Percentiles rank a stretch among this genome's conserved stretches.
These are phyloP conservation scores for Acrocyrtus sp. DNA, from an alignment of 2,888 invertebrate genomes.

Conservation along the genomic window DNA sequence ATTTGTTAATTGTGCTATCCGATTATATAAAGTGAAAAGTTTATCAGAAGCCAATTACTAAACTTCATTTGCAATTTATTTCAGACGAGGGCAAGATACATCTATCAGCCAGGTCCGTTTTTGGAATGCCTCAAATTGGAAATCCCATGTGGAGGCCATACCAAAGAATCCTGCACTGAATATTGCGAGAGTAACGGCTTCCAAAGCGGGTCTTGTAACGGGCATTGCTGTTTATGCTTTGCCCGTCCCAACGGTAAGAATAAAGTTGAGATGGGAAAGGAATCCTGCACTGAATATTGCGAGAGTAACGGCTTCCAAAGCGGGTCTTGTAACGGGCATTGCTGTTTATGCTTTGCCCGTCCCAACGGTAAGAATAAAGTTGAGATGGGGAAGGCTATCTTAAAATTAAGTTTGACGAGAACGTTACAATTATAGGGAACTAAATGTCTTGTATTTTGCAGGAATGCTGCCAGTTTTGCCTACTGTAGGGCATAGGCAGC, in stretches of 20 bases:
- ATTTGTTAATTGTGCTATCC: not conserved
- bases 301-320: constrained; percentile 23
- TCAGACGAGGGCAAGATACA: constrained; percentile 50
- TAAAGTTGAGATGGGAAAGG: not conserved
- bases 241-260: constrained; percentile 36
- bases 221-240: constrained; percentile 45
- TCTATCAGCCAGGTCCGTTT: constrained; percentile 50
- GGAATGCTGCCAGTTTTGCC: constrained; percentile 32
- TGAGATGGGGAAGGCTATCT: not conserved
- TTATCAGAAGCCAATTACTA: not conserved
- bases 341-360: constrained; percentile 48
- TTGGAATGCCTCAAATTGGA: constrained; percentile 36
- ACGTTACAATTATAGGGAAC: no score
- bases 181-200: constrained; percentile 41
- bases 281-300: constrained; percentile 45
- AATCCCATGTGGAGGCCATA: constrained; percentile 48
- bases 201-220: constrained; percentile 26
- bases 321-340: constrained; percentile 38
- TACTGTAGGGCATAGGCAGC: constrained; percentile 7
- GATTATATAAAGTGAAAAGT: no score
- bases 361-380: constrained; percentile 15
- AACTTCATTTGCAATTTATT: not conserved
- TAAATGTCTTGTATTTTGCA: constrained; percentile 4
- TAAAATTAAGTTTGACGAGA: no score
- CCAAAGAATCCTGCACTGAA: constrained; percentile 35